phyloP scores from a whole-genome alignment of 2,888 invertebrate species.

The Petrolisthes cinctipes region DNA sequence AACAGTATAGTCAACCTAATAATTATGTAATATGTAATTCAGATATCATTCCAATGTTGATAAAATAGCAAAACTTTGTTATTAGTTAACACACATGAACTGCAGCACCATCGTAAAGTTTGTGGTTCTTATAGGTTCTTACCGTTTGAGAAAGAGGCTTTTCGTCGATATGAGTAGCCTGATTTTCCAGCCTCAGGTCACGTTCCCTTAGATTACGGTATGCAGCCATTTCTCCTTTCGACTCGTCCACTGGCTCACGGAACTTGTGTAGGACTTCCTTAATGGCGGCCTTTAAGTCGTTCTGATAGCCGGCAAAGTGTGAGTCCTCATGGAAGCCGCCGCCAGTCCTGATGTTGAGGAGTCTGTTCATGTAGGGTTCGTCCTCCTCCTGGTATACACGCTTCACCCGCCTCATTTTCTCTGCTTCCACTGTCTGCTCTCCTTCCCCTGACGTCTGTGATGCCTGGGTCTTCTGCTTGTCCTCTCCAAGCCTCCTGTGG shows the following conservation, averaged over 20 bases:
- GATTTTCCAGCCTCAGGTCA: conserved; percentile 41
- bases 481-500: conserved; percentile 11
- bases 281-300: conserved; percentile 8
- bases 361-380: conserved; percentile 23
- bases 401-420: not conserved
- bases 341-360: not conserved
- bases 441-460: not conserved
- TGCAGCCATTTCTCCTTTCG: conserved; percentile 26
- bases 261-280: conserved; percentile 18
- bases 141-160: conserved; percentile 24
- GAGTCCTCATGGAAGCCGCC: not conserved
- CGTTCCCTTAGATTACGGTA: conserved; percentile 42
- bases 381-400: conserved; percentile 14
- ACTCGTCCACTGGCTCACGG: not conserved
- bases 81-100: no score
- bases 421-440: not conserved
- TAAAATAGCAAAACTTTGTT: no score
- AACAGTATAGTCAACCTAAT: not conserved
- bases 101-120: not conserved
- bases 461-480: no score
- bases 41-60: not conserved
- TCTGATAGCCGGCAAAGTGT: conserved; percentile 1
- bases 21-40: not conserved
- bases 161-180: conserved; percentile 42
- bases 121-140: not conserved